A percentile compares a stretch with the other conserved stretches of the same genome.
Evolutionary conservation across 37 sponge, comb jelly and placozoan genomes (phyloP).

Genomic region (Spongia lamella): DNA sequence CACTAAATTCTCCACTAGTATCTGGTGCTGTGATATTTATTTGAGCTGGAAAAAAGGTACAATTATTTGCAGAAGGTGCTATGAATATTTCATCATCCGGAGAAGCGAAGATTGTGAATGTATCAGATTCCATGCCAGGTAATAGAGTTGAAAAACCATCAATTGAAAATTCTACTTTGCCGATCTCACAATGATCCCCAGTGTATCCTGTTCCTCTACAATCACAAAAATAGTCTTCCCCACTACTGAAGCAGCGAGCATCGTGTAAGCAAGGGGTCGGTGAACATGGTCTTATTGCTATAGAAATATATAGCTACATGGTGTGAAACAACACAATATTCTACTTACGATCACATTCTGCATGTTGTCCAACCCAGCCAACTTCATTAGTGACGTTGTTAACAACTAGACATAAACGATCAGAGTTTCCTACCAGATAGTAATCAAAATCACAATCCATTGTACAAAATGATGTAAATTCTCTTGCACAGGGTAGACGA

Average conservation of each 20-base stretch:
- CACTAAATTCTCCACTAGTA: too few species aligned
- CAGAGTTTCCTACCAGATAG: background rate
- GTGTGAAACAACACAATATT: background rate
- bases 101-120: too few species aligned
- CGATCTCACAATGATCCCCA: constrained; percentile 5
- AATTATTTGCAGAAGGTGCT: too few species aligned
- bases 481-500: background rate
- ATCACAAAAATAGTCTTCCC: constrained; percentile 3
- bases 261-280: constrained; percentile 10
- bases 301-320: background rate
- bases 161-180: background rate
- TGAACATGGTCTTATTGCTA: constrained; percentile 3
- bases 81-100: too few species aligned
- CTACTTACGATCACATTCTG: constrained; percentile 16
- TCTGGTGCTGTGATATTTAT: too few species aligned
- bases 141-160: too few species aligned
- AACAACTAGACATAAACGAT: background rate
- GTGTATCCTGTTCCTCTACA: constrained; percentile 11
- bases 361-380: background rate
- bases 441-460: constrained; percentile 15
- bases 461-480: background rate
- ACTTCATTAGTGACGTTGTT: background rate
- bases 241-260: background rate
- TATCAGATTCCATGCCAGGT: too few species aligned
- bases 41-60: too few species aligned